Conservation (phyloP, 2,113 vertebrate species). For the Thalassarche chlororhynchos region DNA sequence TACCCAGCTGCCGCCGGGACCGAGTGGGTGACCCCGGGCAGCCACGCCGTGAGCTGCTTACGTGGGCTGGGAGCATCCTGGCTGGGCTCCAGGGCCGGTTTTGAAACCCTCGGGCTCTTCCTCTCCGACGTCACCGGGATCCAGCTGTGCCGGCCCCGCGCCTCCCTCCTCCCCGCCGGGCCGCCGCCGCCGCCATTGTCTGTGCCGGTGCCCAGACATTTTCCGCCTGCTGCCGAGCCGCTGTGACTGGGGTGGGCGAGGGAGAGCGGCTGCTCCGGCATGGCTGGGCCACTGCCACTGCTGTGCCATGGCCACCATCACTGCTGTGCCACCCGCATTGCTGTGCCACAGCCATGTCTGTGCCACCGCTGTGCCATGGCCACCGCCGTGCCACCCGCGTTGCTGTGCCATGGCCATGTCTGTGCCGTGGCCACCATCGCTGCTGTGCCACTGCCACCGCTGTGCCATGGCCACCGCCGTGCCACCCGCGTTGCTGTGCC, state of each 20-base stretch:
- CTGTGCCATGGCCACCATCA: background rate
- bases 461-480: background rate
- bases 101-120: conserved; percentile 50
- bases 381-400: background rate
- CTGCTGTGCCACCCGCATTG: background rate
- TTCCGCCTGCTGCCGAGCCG: background rate
- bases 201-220: background rate
- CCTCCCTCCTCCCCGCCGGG: background rate
- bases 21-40: background rate
- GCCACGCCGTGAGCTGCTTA: conserved; percentile 19
- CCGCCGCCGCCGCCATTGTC: background rate
- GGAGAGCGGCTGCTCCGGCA: fast-evolving
- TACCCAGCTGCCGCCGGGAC: background rate
- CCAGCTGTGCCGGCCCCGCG: background rate
- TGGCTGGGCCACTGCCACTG: background rate
- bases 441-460: background rate
- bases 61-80: conserved; percentile 41
- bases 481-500: background rate
- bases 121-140: conserved; percentile 19
- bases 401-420: background rate
- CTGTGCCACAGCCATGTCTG: background rate
- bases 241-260: background rate
- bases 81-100: background rate
- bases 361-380: background rate
- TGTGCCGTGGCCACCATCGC: background rate